phyloP scores from a whole-genome alignment of 2,888 invertebrate species.

The Pyrrhia umbra region DNA sequence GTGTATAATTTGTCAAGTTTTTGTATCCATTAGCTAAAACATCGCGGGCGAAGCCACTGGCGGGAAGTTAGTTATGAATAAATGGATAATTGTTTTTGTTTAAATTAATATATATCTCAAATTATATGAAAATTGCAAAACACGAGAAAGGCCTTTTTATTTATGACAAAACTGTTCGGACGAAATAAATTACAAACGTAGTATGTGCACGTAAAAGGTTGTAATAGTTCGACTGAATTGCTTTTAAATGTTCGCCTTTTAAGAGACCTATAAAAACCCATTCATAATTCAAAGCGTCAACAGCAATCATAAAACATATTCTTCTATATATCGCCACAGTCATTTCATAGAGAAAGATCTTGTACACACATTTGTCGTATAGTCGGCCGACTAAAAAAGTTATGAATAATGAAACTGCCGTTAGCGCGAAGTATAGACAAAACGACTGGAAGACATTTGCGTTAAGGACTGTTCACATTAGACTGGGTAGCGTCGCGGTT shows the following conservation, averaged over 20 bases:
- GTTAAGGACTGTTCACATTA: conserved; percentile 62
- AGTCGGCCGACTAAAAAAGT: conserved; percentile 51
- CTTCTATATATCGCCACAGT: conserved; percentile 41
- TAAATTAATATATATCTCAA: too few species aligned
- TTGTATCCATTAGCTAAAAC: too few species aligned
- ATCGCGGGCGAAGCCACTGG: too few species aligned
- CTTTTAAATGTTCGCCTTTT: background rate
- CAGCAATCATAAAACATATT: conserved; percentile 38
- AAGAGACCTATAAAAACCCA: background rate
- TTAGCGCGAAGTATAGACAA: conserved; percentile 58
- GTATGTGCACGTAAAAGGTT: background rate
- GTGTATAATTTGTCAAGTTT: too few species aligned
- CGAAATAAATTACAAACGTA: too few species aligned
- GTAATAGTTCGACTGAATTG: background rate
- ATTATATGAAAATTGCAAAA: too few species aligned
- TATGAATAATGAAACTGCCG: conserved; percentile 64
- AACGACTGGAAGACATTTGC: conserved; percentile 62
- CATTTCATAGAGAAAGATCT: conserved; percentile 49
- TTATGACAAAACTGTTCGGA: too few species aligned
- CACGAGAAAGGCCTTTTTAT: too few species aligned
- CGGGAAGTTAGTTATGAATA: too few species aligned
- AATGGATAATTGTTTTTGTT: too few species aligned
- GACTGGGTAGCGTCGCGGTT: conserved; percentile 57
- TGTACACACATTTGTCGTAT: conserved; percentile 51
- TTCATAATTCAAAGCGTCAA: background rate